Base-by-base conservation (phyloP, 2,888 invertebrate species). In the Pinctada fucata region DNA sequence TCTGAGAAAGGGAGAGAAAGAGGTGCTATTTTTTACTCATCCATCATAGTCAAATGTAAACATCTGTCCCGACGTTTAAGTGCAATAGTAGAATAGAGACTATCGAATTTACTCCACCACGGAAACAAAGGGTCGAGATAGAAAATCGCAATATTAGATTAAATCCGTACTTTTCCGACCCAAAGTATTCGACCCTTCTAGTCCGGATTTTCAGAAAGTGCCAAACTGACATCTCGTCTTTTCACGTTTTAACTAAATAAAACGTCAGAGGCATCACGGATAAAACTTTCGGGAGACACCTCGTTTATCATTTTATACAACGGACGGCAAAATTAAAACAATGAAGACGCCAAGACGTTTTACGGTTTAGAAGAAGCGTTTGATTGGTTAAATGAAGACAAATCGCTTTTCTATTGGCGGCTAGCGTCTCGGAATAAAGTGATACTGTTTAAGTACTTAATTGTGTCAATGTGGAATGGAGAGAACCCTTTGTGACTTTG, bases 361-460 rank as follows among this genome's bases (percentile, higher is more conserved):
- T 47, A 68, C 16, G 16, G 68, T 68, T 68, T 68, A 47, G 48
- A 47, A 45, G 68, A 68, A 16, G 68, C 68, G 47, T 6, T 13
- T 45, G 16, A 68, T 68, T 47, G 47, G 13, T 45, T 45, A 45
- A 68, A 68, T 68, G 68, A 68, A 68, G 68, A 68, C 47, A 47
- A 68, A 68, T 68, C 13, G 48, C 8, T 8, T 13, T 47, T 68
- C 47, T 16, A 68, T 68, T 31, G 68, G 68, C 3, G 8, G 48
- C 16, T 6, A 45, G 48, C 47, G 68, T 68, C 47, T 8, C 16
- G 47, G 48, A 68, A 68, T 68, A 47, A 45, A n/a, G 16, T 68
- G 68, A 47, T 47, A 45, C 8, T 3, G 68, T 68, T 68, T 45
- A 68, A 68, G 16, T 58, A 58, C 58, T 58, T 58, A 58, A 58